Conservation (phyloP, 2,113 vertebrate genomes). For the cattle (Bos taurus) region ARS-UCD2.0 NC_037345.1:53995001-53995500, state of each 20-base stretch:
- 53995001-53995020: slow-evolving; percentile 5
- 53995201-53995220: not conserved
- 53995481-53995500: not conserved
- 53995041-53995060: not conserved
- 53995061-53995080: not conserved
- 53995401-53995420: not conserved
- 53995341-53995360: not conserved
- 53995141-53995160: not conserved
- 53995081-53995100: not conserved
- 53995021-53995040: not conserved
- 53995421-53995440: not conserved
- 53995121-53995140: not conserved
- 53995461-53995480: not conserved
- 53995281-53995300: not conserved
- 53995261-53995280: not conserved
- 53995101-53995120: not conserved
- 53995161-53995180: not conserved
- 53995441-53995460: not conserved
- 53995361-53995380: not conserved
- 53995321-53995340: not conserved
- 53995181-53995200: not conserved
- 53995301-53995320: not conserved
- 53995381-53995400: rapidly evolving
- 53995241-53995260: not conserved
- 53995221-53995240: not conserved